Evolutionary conservation across 2,797 vertebrate species (phyloP).

Genomic region (Tokudaia muenninki): DNA sequence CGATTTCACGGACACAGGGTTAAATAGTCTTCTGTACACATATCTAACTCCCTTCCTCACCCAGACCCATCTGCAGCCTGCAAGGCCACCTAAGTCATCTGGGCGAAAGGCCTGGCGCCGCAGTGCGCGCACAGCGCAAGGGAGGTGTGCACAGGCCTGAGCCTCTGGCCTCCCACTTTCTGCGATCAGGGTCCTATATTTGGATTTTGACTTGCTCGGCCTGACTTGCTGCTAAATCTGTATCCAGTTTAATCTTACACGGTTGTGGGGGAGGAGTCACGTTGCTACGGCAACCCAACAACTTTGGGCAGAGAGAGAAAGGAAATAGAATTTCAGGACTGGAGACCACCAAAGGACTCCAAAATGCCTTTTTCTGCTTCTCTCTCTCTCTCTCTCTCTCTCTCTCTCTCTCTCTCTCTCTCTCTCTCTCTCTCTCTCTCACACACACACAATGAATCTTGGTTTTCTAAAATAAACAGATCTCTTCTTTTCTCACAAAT

Average conservation of each 20-base stretch:
- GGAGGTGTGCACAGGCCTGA: background rate
- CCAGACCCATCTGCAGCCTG: background rate
- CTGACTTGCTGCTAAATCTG: constrained; percentile 81
- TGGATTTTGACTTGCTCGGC: constrained; percentile 76
- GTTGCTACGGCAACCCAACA: constrained; percentile 77
- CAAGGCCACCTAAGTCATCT: background rate
- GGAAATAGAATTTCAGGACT: constrained; percentile 59
- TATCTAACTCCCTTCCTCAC: background rate
- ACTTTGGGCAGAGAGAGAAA: constrained; percentile 65
- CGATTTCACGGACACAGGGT: background rate
- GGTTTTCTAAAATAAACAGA: constrained; percentile 76
- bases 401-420: background rate
- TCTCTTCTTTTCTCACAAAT: constrained; percentile 65
- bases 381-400: background rate
- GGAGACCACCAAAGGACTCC: constrained; percentile 60
- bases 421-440: background rate
- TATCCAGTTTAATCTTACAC: constrained; percentile 83
- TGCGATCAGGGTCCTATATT: constrained; percentile 75
- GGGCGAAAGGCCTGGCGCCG: background rate
- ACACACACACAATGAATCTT: constrained; percentile 57
- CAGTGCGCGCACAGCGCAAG: background rate
- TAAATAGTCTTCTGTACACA: background rate
- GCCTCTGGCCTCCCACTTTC: constrained; percentile 57
- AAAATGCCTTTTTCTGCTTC: constrained; percentile 61
- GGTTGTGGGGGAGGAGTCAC: constrained; percentile 77